phyloP scores from a whole-genome alignment of 2,888 invertebrate genomes.

The Pseudococcus jackbeardsleyi region DNA sequence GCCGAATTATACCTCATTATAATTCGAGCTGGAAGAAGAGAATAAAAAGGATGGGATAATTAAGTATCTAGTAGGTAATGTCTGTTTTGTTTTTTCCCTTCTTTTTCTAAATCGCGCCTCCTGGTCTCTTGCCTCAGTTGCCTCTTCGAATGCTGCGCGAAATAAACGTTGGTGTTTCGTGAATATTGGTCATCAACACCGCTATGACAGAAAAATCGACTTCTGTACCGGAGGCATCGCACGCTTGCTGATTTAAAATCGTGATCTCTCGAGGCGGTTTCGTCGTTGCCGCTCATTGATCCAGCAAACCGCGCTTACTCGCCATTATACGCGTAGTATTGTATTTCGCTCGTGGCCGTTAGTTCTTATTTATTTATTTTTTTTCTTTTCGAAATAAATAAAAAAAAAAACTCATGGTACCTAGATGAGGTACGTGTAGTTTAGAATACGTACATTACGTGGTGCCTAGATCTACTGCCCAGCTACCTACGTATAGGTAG shows the following conservation, averaged over 20 bases:
- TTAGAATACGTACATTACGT: background rate
- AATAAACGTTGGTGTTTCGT: background rate
- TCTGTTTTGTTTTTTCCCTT: too few species aligned
- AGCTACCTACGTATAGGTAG: background rate
- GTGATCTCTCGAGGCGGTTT: conserved; percentile 53
- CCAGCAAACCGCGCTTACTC: conserved; percentile 55
- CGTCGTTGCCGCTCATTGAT: conserved; percentile 51
- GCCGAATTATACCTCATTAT: background rate
- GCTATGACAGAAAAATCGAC: conserved; percentile 44
- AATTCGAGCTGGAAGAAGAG: background rate
- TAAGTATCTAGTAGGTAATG: background rate
- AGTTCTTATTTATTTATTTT: conserved; percentile 32
- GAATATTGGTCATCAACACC: conserved; percentile 29
- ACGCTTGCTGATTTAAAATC: conserved; percentile 61
- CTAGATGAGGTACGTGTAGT: too few species aligned
- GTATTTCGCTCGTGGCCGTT: conserved; percentile 30
- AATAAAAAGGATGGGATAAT: background rate
- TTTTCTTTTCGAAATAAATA: conserved; percentile 14
- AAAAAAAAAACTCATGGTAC: background rate
- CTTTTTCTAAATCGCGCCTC: background rate
- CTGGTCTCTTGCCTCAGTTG: background rate
- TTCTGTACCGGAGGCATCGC: conserved; percentile 63
- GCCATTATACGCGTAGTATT: background rate
- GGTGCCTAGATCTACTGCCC: background rate
- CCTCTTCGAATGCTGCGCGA: background rate